phyloP scores from a whole-genome alignment of 2,797 vertebrate genomes.

The Acanthopagrus latus region DNA sequence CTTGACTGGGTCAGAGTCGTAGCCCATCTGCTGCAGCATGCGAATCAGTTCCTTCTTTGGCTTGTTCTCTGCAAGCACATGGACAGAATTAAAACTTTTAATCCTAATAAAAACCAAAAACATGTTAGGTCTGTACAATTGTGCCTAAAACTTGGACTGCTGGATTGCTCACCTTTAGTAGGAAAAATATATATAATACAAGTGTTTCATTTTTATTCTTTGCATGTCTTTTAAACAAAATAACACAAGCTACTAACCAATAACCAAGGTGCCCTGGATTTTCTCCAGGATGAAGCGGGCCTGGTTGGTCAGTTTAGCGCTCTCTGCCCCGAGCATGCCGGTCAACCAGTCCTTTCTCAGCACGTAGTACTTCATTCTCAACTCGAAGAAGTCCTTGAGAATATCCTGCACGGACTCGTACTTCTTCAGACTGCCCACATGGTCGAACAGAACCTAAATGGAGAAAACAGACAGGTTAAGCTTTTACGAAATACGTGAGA shows the following conservation, averaged over 20 bases:
- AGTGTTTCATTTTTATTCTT: neutral
- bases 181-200: neutral
- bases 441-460: constrained; percentile 95
- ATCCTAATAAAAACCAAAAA: neutral
- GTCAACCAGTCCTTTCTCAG: constrained; percentile 96
- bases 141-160: neutral
- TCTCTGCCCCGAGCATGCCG: constrained; percentile 94
- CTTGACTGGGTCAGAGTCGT: constrained; percentile 96
- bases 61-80: constrained; percentile 91
- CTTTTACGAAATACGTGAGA: neutral
- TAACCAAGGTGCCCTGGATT: constrained; percentile 94
- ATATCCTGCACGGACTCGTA: constrained; percentile 92
- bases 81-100: neutral
- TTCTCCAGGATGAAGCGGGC: constrained; percentile 99
- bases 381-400: constrained; percentile 93
- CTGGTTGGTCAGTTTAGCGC: constrained; percentile 93
- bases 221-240: neutral
- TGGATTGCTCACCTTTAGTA: neutral
- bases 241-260: constrained; percentile 85
- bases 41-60: constrained; percentile 96
- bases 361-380: constrained; percentile 93
- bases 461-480: neutral
- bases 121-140: neutral
- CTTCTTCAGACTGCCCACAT: constrained; percentile 95
- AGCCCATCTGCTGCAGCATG: constrained; percentile 94